phyloP scores from a whole-genome alignment of 2,113 vertebrate species.

The Vombatus ursinus region DNA sequence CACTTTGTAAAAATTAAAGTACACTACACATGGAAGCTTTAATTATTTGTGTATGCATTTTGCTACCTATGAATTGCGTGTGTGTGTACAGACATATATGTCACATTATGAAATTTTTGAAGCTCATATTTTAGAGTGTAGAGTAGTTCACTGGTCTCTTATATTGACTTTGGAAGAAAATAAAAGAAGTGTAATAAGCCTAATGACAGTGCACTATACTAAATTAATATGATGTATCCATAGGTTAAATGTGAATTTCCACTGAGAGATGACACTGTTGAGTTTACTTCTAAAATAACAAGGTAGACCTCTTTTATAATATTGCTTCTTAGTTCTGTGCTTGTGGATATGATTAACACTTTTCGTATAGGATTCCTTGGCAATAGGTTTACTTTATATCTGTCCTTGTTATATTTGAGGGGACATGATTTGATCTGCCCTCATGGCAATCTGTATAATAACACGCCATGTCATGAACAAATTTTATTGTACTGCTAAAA shows the following conservation, averaged over 20 bases:
- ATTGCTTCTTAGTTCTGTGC: neutral
- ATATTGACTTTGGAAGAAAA: neutral
- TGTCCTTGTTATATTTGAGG: neutral
- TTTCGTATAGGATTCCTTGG: neutral
- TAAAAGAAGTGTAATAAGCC: neutral
- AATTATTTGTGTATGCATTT: neutral
- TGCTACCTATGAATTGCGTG: neutral
- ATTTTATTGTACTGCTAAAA: neutral
- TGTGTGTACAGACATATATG: neutral
- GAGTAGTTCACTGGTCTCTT: neutral
- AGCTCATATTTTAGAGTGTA: neutral
- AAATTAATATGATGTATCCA: neutral
- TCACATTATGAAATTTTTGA: neutral
- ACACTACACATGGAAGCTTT: neutral
- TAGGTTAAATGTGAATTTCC: neutral
- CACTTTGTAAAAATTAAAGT: neutral
- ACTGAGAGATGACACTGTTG: neutral
- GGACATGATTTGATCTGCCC: neutral
- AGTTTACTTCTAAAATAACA: neutral
- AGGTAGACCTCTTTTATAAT: neutral
- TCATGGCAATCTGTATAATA: neutral
- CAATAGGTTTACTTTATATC: neutral
- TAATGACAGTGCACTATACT: neutral
- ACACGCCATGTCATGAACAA: neutral
- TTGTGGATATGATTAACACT: neutral